Percentiles rank a stretch among this genome's conserved stretches.
Conservation (phyloP, 2,888 invertebrate species). For the Sycophila texana region DNA sequence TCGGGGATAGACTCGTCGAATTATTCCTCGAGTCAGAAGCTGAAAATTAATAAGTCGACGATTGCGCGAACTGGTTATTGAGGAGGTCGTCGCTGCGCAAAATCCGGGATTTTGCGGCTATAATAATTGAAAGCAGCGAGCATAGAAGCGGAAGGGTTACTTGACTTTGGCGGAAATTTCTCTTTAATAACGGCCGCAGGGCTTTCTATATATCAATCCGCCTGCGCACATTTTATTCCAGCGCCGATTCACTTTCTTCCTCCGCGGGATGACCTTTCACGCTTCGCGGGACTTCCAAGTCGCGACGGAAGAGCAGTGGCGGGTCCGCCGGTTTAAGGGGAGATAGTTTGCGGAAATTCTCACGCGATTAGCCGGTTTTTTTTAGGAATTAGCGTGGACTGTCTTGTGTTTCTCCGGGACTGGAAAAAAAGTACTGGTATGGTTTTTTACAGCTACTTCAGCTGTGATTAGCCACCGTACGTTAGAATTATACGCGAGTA, state of each 20-base stretch:
- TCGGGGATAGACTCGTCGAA: background rate
- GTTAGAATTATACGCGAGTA: too few relatives aligned
- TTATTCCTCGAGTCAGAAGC: background rate
- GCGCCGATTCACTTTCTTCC: constrained; percentile 55
- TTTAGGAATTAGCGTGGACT: constrained; percentile 16
- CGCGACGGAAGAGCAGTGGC: background rate
- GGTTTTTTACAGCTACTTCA: too few relatives aligned
- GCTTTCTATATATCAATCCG: constrained; percentile 30
- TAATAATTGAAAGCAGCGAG: background rate
- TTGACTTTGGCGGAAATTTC: constrained; percentile 28
- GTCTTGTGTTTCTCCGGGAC: background rate
- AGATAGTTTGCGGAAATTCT: constrained; percentile 35
- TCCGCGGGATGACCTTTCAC: constrained; percentile 60
- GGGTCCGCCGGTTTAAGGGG: constrained; percentile 22
- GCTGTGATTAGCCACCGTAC: too few relatives aligned
- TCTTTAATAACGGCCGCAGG: constrained; percentile 24
- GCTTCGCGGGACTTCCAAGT: constrained; percentile 17
- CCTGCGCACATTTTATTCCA: constrained; percentile 8
- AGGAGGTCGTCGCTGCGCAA: too few relatives aligned
- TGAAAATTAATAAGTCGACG: background rate
- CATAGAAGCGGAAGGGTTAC: constrained; percentile 29
- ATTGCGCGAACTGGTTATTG: background rate
- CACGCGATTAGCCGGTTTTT: background rate
- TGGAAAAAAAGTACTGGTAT: background rate
- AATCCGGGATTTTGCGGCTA: background rate